A percentile compares a stretch with the other conserved stretches of the same genome.
Evolutionary conservation across 2,888 invertebrate genomes (phyloP).

Genomic region (Eucera pruinosa): DNA sequence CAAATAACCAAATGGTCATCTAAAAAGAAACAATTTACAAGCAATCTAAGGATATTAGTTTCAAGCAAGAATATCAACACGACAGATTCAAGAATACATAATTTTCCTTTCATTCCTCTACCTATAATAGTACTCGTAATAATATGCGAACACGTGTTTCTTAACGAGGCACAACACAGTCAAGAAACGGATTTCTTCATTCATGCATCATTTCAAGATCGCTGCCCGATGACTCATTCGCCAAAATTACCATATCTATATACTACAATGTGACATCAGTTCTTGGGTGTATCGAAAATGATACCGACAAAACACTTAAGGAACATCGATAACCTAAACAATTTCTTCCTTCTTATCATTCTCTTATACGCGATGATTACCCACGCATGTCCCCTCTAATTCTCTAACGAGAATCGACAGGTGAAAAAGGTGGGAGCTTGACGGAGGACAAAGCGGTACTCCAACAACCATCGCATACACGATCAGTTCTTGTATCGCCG

Average conservation of each 20-base stretch:
- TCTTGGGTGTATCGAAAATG: conserved; percentile 4
- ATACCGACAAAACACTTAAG: background rate
- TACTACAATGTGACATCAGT: background rate
- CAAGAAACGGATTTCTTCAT: background rate
- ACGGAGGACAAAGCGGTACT: conserved; percentile 50
- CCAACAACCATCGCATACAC: conserved; percentile 29
- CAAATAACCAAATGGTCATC: background rate
- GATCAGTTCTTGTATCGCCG: conserved; percentile 51
- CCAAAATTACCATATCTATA: background rate
- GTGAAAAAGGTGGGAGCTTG: conserved; percentile 54
- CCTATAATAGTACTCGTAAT: background rate
- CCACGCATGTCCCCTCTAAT: conserved; percentile 11
- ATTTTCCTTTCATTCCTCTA: background rate
- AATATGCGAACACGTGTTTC: background rate
- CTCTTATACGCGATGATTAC: background rate
- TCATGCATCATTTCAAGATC: background rate
- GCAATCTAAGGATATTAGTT: too few species aligned
- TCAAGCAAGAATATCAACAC: background rate
- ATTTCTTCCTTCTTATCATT: background rate
- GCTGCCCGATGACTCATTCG: background rate
- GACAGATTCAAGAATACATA: background rate
- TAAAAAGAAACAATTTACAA: too few species aligned
- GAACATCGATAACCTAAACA: background rate
- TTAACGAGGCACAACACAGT: background rate
- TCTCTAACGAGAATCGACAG: conserved; percentile 28